These are phyloP conservation scores for Clostera curtula DNA, from an alignment of 2,888 invertebrate genomes.

Conservation along the genomic window DNA sequence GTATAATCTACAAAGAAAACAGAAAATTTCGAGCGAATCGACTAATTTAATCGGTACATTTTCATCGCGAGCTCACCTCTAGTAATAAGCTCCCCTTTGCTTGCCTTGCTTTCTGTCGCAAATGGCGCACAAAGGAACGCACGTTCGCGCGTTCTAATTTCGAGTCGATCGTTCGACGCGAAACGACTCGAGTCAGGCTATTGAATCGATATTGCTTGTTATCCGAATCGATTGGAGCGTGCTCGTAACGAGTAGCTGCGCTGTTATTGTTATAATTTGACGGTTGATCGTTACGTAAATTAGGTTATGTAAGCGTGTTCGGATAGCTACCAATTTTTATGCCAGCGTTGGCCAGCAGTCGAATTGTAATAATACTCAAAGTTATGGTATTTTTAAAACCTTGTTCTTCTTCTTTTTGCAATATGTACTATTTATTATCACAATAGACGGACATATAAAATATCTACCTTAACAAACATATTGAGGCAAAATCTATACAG, in stretches of 20 bases:
- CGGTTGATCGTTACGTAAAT: slow-evolving; percentile 2
- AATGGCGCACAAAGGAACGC: slow-evolving; percentile 60
- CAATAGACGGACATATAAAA: too few species aligned
- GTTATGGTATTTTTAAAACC: too few species aligned
- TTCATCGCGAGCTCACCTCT: slow-evolving; percentile 16
- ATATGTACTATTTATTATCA: too few species aligned
- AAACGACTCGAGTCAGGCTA: slow-evolving; percentile 24
- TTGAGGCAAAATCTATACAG: too few species aligned
- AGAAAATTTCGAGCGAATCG: neutral
- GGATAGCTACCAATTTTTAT: too few species aligned
- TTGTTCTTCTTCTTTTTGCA: too few species aligned
- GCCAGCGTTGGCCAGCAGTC: too few species aligned
- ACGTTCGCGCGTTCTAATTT: slow-evolving; percentile 60
- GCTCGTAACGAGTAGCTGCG: slow-evolving; percentile 5
- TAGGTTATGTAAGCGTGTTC: slow-evolving; percentile 1
- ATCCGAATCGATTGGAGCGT: slow-evolving; percentile 13
- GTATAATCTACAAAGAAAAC: too few species aligned
- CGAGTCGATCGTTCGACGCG: slow-evolving; percentile 36
- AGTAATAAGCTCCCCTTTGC: slow-evolving; percentile 43
- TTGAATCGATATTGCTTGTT: slow-evolving; percentile 28
- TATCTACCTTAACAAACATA: too few species aligned
- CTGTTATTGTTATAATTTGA: slow-evolving; percentile 11
- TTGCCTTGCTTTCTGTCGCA: slow-evolving; percentile 48
- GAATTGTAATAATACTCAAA: too few species aligned
- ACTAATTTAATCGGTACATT: neutral